Evolutionary conservation across 2,113 vertebrate species (phyloP), one percentile per base, ranked within the genome.

Genomic region (Stercorarius parasiticus): DNA sequence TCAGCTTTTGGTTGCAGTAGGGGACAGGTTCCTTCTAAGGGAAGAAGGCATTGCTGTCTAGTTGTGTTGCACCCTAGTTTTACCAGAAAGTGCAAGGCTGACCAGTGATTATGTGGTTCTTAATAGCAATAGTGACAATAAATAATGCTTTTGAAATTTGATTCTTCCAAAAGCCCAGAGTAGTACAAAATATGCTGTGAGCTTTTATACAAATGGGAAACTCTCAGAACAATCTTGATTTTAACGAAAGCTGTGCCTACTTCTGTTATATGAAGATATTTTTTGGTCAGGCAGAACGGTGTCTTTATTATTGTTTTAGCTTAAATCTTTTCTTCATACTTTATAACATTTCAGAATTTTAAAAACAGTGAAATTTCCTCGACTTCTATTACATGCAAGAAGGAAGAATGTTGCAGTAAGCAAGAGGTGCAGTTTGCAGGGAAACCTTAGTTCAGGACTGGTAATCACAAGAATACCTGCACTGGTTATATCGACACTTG

Each of bases 51-150:
- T 11, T 65, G 42, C 56, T 25, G 10, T 42, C 36, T 34, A 11
- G 9, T 55, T 40, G 36, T 58, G 16, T 25, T 36, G 34, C n/a
- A 18, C 32, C 13, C 4, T 32, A 2, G 3, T 64, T 70, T 73
- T 90, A 40, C 26, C 42, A 23, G 53, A 43, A 84, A 56, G 42
- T 62, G 53, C 59, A 30, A 61, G 56, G 74, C 7, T 79, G 40
- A 7, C 21, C 29, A 3, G 32, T 23, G 45, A 4, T 92, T 45
- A 8, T 0, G 0, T 59, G 52, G 40, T 17, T 94, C 70, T 70
- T 71, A 36, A 38, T 22, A 65, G 55, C 72, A 74, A 29, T 14
- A 52, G 42, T 77, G 76, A 36, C 55, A 59, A 15, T 29, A 64
- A 74, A 26, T 36, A 65, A 42, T 12, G 8, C 62, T 32, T 45